Conservation (phyloP, 2,797 vertebrate genomes). For the Gymnodraco acuticeps region DNA sequence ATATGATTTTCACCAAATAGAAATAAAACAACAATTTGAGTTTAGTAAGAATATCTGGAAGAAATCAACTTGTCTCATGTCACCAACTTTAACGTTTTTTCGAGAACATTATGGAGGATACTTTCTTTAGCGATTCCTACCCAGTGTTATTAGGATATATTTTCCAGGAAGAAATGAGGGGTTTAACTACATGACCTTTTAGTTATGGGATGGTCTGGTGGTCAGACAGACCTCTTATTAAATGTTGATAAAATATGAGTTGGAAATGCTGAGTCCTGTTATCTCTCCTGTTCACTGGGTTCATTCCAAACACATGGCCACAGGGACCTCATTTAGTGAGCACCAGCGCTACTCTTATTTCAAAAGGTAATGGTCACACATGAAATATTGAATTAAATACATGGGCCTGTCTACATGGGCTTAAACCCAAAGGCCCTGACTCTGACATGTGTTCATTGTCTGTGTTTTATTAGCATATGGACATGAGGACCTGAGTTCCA, state of each 20-base stretch:
- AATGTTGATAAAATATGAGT: conserved; percentile 46
- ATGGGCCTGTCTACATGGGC: conserved; percentile 3
- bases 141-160: conserved; percentile 52
- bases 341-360: conserved; percentile 44
- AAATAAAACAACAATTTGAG: conserved; percentile 11
- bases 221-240: conserved; percentile 52
- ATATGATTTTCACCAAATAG: not conserved
- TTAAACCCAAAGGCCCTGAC: conserved; percentile 25
- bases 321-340: conserved; percentile 64
- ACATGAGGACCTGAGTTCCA: conserved; percentile 8
- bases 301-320: conserved; percentile 47
- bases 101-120: conserved; percentile 2
- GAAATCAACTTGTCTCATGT: conserved; percentile 25
- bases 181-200: conserved; percentile 3
- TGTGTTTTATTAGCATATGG: conserved; percentile 25
- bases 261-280: conserved; percentile 46
- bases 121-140: conserved; percentile 27
- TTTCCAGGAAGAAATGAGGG: conserved; percentile 29
- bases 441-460: conserved; percentile 12
- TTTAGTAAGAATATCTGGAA: not conserved
- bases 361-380: conserved; percentile 45
- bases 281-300: conserved; percentile 15
- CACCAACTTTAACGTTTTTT: conserved; percentile 1
- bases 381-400: conserved; percentile 29
- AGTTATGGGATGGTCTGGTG: conserved; percentile 42